A percentile compares a stretch with the other conserved stretches of the same genome.
Evolutionary conservation across 2,113 vertebrate species (phyloP).

Genomic region (Heloderma charlesbogerti): DNA sequence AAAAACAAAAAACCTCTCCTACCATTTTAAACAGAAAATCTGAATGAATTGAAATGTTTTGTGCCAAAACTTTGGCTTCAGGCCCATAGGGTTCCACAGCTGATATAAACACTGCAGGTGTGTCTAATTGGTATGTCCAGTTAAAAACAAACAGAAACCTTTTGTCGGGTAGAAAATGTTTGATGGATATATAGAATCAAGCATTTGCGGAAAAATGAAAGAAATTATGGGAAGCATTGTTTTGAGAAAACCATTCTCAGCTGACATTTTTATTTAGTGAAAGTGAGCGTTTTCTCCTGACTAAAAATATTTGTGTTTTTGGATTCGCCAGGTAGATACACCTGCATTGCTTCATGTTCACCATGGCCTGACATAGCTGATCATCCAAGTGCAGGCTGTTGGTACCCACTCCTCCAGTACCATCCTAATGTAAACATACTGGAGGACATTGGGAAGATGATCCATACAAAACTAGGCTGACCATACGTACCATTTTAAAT

Average conservation of each 20-base stretch:
- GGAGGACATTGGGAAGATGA: too few species aligned
- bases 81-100: background rate
- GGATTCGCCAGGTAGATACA: background rate
- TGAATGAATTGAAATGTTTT: slow-evolving; percentile 6
- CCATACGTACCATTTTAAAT: too few species aligned
- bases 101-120: background rate
- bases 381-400: background rate
- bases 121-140: background rate
- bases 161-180: slow-evolving; percentile 2
- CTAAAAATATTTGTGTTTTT: background rate
- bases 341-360: background rate
- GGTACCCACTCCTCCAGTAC: background rate
- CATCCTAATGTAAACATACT: background rate
- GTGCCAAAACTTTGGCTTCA: background rate
- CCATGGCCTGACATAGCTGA: background rate
- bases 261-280: background rate
- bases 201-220: background rate
- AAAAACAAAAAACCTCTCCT: background rate
- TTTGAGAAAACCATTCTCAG: background rate
- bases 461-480: too few species aligned
- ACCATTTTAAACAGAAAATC: background rate
- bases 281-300: background rate
- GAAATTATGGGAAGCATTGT: background rate
- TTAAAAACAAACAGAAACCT: slow-evolving; percentile 8
- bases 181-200: background rate